Percentiles rank a stretch among this genome's conserved stretches.
phyloP scores from a whole-genome alignment of 2,888 invertebrate species.

The Ptilodon capucinus region DNA sequence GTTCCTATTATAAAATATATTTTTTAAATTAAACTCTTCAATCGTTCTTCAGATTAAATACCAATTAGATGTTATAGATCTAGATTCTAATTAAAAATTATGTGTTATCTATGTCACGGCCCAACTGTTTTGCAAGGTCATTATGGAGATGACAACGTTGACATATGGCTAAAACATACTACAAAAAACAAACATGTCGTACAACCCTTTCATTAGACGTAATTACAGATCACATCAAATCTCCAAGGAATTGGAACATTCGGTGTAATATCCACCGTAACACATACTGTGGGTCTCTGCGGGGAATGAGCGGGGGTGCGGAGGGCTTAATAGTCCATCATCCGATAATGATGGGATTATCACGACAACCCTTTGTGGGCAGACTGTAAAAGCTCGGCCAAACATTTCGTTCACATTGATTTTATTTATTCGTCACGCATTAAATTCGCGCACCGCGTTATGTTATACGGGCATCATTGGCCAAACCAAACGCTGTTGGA shows the following conservation, averaged over 20 bases:
- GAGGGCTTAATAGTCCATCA: slow-evolving; percentile 59
- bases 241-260: slow-evolving; percentile 60
- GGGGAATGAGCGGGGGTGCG: slow-evolving; percentile 16
- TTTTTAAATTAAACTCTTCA: too few species aligned
- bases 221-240: slow-evolving; percentile 38
- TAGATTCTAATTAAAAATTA: too few species aligned
- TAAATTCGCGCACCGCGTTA: slow-evolving; percentile 50
- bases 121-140: too few species aligned
- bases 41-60: too few species aligned
- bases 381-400: slow-evolving; percentile 67
- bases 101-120: too few species aligned
- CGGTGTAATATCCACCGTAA: slow-evolving; percentile 64
- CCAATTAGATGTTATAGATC: too few species aligned
- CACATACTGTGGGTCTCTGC: slow-evolving; percentile 25
- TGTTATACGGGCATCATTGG: slow-evolving; percentile 32
- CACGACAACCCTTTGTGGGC: slow-evolving; percentile 76
- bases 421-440: slow-evolving; percentile 56
- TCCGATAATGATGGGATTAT: slow-evolving; percentile 76
- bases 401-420: slow-evolving; percentile 63
- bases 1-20: too few species aligned
- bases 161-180: slow-evolving; percentile 14
- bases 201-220: slow-evolving; percentile 41
- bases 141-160: background rate
- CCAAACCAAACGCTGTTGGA: slow-evolving; percentile 1
- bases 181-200: slow-evolving; percentile 8